phyloP scores from a whole-genome alignment of 1,140 invertebrate species.

The Drosophila serrata region DNA sequence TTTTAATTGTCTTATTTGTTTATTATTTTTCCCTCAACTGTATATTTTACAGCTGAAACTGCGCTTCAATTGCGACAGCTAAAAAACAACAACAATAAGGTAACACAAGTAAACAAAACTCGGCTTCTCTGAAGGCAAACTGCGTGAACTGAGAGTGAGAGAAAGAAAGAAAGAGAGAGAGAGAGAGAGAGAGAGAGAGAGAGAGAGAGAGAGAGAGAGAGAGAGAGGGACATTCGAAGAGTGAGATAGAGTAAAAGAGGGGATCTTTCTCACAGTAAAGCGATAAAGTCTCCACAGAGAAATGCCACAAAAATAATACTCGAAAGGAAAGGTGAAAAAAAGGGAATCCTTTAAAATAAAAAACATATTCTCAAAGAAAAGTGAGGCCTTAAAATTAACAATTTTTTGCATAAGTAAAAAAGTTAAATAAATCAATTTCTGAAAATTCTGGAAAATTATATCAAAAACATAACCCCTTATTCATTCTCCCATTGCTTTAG shows the following conservation, averaged over 20 bases:
- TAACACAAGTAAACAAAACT: constrained; percentile 42
- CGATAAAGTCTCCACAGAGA: neutral
- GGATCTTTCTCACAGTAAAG: constrained; percentile 16
- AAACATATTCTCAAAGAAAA: no score
- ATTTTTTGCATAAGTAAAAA: neutral
- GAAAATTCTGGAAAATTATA: neutral
- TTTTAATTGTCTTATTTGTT: no score
- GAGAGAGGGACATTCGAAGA: constrained; percentile 1
- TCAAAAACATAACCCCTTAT: fast-evolving
- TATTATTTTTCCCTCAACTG: neutral
- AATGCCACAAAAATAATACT: neutral
- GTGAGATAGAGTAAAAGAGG: neutral
- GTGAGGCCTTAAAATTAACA: neutral
- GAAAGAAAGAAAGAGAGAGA: neutral
- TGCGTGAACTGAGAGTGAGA: constrained; percentile 21
- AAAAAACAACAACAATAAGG: constrained; percentile 22
- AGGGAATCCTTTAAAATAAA: neutral
- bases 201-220: constrained; percentile 11
- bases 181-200: constrained; percentile 1
- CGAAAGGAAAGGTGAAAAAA: neutral
- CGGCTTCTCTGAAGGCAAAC: constrained; percentile 47
- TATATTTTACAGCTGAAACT: constrained; percentile 39
- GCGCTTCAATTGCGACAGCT: constrained; percentile 67
- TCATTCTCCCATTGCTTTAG: neutral
- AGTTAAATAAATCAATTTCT: neutral